phyloP scores from a whole-genome alignment of 2,797 vertebrate species.

The Scolopax rusticola region DNA sequence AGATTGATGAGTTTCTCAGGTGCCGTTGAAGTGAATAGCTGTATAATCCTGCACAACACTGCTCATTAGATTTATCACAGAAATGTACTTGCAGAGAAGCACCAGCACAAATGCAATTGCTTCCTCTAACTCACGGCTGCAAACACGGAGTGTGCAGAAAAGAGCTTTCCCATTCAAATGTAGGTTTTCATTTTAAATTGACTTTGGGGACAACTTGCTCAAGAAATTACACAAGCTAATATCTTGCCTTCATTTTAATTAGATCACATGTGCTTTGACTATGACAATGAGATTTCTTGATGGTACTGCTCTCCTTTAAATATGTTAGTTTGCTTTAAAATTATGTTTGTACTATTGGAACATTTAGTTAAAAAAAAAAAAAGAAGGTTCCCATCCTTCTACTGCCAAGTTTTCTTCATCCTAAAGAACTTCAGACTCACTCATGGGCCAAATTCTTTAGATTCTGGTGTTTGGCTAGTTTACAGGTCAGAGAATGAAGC shows the following conservation, averaged over 20 bases:
- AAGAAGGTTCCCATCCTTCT: neutral
- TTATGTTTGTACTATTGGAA: neutral
- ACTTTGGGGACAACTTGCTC: neutral
- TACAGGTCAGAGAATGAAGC: neutral
- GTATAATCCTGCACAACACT: neutral
- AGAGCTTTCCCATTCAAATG: neutral
- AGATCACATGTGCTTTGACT: neutral
- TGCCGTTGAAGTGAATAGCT: neutral
- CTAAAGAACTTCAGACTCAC: neutral
- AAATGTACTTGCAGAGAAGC: neutral
- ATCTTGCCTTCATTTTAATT: neutral
- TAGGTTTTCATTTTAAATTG: neutral
- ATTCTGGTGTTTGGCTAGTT: neutral
- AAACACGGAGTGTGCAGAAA: neutral
- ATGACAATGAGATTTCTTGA: neutral
- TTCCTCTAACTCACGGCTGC: neutral
- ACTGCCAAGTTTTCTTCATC: neutral
- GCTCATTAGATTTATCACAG: neutral
- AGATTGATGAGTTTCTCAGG: constrained; percentile 43
- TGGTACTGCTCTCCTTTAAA: neutral
- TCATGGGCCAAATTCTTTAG: neutral
- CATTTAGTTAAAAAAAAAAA: neutral
- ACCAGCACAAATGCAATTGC: neutral
- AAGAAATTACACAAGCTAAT: neutral
- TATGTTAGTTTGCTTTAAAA: neutral